Base-by-base conservation (phyloP, 2,888 invertebrate species). In the Cosmia trapezina region DNA sequence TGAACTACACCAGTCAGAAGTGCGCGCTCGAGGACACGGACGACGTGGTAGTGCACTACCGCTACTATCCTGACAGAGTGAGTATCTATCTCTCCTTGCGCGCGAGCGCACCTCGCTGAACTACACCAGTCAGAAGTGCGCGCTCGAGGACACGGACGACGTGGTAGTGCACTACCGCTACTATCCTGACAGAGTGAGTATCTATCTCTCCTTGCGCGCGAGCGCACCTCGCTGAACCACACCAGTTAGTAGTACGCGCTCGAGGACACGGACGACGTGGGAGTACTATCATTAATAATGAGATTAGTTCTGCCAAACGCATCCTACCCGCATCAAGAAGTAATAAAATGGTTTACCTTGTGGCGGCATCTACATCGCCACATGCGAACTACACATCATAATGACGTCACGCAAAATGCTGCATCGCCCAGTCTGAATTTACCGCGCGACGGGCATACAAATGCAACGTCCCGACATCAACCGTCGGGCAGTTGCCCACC, bases 41-140 rank as follows among this genome's bases (percentile, higher is more conserved):
- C 2, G 95, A 95, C 51, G 95, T 96, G 0, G 94, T 96, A 0
- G 95, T 96, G 0, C 96, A 96, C 74, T 96, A 94, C 79, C 87
- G 96, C 62, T 96, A 96, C 78, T 96, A 96, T 67, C 95, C 95
- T 0, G 96, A 96, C 33, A 90, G 93, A 86, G 96, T 96, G 53
- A 88, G 61, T 61, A 61, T 17, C 28, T 19, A 28, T n/a, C n/a
- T n/a, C n/a, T n/a, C 7, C 11, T 28, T 11, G 43, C 17, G 22
- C 43, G 17, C 41, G 17, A 60, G 14, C 1, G 41, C 60, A 22
- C 3, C 41, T 43, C 43, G 43, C 22, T 28, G 22, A 28, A 19
- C 9, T 4, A 45, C 12, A 45, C 28, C 12, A 47, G 45, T 7
- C 19, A 61, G 43, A 61, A 61, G 28, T 45, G 45, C 28, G 62